Conservation (phyloP, 2,113 vertebrate species). For the Helogale parvula region DNA sequence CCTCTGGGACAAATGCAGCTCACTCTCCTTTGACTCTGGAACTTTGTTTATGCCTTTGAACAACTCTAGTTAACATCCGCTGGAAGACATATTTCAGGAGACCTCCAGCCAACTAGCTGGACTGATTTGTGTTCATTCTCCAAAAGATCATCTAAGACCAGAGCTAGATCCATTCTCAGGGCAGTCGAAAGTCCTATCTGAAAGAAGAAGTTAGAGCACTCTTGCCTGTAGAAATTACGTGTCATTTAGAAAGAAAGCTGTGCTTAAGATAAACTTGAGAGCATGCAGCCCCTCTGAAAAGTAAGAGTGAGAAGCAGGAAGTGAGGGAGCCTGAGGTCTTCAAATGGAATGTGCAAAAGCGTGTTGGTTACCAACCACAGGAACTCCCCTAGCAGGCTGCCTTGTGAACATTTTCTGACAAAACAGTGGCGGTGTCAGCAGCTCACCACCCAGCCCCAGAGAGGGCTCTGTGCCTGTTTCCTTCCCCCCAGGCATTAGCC, state of each 20-base stretch:
- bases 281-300: neutral
- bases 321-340: neutral
- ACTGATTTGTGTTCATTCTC: neutral
- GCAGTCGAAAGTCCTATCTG: neutral
- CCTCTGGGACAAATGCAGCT: neutral
- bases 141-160: neutral
- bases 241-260: slow-evolving; percentile 60
- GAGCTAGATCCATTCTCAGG: neutral
- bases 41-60: neutral
- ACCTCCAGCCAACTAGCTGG: neutral
- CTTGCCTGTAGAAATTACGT: neutral
- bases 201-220: slow-evolving; percentile 34
- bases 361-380: neutral
- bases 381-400: neutral
- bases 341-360: slow-evolving; percentile 24
- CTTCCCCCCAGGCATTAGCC: neutral
- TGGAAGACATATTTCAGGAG: neutral
- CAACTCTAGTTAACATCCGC: neutral
- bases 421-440: neutral
- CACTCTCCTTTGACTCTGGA: neutral
- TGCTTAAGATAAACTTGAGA: slow-evolving; percentile 18
- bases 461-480: neutral
- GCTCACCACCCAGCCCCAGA: neutral
- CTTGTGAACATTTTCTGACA: neutral
- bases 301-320: slow-evolving; percentile 62